Percentiles rank a stretch among this genome's conserved stretches.
These are phyloP conservation scores for Melanostigma gelatinosum DNA, from an alignment of 2,113 vertebrate species.

Conservation along the genomic window DNA sequence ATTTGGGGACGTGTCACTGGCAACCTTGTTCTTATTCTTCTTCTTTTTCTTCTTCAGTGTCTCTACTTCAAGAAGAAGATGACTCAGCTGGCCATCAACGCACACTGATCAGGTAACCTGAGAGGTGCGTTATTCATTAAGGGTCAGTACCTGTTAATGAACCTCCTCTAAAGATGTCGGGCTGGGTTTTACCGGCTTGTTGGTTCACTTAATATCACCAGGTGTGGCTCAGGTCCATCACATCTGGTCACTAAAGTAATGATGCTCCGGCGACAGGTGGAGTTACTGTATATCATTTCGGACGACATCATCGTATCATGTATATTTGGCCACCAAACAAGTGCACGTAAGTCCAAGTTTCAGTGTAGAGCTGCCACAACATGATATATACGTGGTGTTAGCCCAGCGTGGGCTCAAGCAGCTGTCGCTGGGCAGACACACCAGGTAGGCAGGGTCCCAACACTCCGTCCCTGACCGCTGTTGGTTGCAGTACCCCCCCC, in stretches of 20 bases:
- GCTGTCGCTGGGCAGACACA: neutral
- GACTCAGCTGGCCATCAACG: neutral
- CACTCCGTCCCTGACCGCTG: neutral
- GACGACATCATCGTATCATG: neutral
- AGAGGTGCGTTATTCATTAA: slow-evolving; percentile 19
- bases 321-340: neutral
- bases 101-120: neutral
- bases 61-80: neutral
- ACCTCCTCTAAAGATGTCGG: neutral
- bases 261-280: neutral
- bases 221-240: slow-evolving; percentile 5
- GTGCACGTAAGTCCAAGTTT: neutral
- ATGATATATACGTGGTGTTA: neutral
- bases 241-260: slow-evolving; percentile 11
- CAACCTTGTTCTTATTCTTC: neutral
- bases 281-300: neutral
- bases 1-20: no score
- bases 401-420: neutral
- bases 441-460: neutral
- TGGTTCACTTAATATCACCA: slow-evolving; percentile 9
- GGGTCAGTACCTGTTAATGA: slow-evolving; percentile 12
- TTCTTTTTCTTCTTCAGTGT: neutral
- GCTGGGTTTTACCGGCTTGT: neutral
- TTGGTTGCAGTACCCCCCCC: neutral
- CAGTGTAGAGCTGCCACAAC: neutral